Evolutionary conservation across 2,888 invertebrate genomes (phyloP), one percentile per base, ranked within the genome.

Genomic region (Zygothrica quintamaculata): DNA sequence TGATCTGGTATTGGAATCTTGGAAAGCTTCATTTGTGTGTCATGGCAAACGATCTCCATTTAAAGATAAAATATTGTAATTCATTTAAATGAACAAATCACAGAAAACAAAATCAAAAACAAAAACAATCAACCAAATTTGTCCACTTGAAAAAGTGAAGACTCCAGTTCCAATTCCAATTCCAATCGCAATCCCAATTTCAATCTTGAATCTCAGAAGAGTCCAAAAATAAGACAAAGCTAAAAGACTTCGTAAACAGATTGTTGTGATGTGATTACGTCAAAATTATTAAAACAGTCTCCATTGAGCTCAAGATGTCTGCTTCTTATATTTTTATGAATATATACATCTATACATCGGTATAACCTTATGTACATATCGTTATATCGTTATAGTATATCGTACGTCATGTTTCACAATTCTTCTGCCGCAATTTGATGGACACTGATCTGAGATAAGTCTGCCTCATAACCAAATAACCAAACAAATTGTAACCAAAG

Each of bases 281-380:
- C 82, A 87, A 84, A 84, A 87, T 84, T 84, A 84, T 84, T 84
- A 84, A 84, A 84, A 85, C 82, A 84, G 82, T 85, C 82, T 87
- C 62, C 55, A 61, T 37, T 22, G 51, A 64, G 13, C 34, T 36
- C 44, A 42, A 64, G 52, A 34, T 52, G 65, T 29, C 52, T 13
- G 29, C 39, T 37, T 16, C 26, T 34, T 34, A 43, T 22, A 5
- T 22, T 22, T 3, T 22, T n/a, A n/a, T n/a, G n/a, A n/a, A 22
- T 18, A 5, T 13, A 37, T 37, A 37, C 48, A 12, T 1, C 1
- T 29, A 15, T 7, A 26, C 2, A n/a, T n/a, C 7, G 26, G n/a
- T n/a, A 48, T 37, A 22, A 25, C 22, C 18, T 15, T 40, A 16
- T 16, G 50, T 13, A 31, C 3, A 16, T 42, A 29, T 48, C 12